Conservation (phyloP, 1,140 invertebrate species). For the Drosophila saltans region DNA sequence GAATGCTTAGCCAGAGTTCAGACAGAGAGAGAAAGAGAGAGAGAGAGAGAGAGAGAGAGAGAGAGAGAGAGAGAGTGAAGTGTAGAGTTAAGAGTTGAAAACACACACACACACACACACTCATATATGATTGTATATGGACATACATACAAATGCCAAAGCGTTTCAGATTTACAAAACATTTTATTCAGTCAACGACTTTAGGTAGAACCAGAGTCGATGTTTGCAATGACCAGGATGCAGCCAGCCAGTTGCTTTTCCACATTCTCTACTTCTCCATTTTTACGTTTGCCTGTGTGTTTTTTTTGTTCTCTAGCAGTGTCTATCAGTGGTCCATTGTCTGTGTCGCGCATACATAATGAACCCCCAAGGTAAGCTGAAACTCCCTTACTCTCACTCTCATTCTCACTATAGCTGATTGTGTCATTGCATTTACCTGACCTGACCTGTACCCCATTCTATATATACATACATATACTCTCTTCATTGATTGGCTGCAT, state of each 20-base stretch:
- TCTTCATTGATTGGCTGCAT: constrained; percentile 63
- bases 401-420: constrained; percentile 30
- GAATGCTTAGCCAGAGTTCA: constrained; percentile 11
- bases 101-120: constrained; percentile 14
- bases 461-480: too few species aligned
- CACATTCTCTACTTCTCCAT: constrained; percentile 5
- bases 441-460: constrained; percentile 29
- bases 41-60: too few species aligned
- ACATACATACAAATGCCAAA: constrained; percentile 34
- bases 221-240: constrained; percentile 46
- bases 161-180: constrained; percentile 78
- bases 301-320: neutral
- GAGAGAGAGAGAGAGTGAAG: neutral
- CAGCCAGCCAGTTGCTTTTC: neutral
- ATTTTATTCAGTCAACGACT: constrained; percentile 69
- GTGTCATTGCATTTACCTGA: constrained; percentile 36
- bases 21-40: too few species aligned
- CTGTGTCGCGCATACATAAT: constrained; percentile 80
- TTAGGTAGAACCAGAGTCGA: constrained; percentile 37
- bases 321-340: constrained; percentile 78
- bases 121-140: neutral
- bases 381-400: constrained; percentile 20
- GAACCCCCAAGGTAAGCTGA: constrained; percentile 48
- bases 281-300: neutral
- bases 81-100: neutral